phyloP scores from a whole-genome alignment of 2,113 vertebrate species.

The Cariama cristata region DNA sequence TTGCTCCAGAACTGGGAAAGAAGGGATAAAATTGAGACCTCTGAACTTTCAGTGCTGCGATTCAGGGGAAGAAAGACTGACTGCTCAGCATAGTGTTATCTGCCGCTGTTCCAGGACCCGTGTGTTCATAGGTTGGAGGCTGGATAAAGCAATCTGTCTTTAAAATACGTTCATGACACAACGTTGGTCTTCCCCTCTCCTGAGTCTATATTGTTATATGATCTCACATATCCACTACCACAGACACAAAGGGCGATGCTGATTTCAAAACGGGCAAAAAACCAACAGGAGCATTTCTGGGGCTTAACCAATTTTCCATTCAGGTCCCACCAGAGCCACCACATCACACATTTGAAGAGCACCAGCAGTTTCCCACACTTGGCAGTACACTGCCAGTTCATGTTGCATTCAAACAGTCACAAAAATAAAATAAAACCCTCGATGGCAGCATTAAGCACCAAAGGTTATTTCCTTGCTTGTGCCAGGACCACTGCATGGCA shows the following conservation, averaged over 20 bases:
- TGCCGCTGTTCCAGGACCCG: fast-evolving
- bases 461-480: neutral
- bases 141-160: neutral
- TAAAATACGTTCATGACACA: neutral
- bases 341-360: fast-evolving
- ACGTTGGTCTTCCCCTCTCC: neutral
- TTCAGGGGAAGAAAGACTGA: neutral
- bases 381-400: neutral
- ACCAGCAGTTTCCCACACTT: neutral
- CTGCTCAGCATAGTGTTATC: fast-evolving
- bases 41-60: neutral
- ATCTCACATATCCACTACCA: neutral
- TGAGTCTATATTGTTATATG: neutral
- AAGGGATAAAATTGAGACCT: neutral
- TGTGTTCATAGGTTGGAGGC: fast-evolving
- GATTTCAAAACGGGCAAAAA: neutral
- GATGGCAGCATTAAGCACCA: neutral
- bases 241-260: neutral
- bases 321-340: neutral
- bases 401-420: neutral
- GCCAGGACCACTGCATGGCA: neutral
- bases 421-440: neutral
- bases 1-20: neutral
- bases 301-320: neutral
- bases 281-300: fast-evolving